These are phyloP conservation scores for Trichonephila inaurata DNA, from an alignment of 1,140 invertebrate genomes.

Conservation along the genomic window DNA sequence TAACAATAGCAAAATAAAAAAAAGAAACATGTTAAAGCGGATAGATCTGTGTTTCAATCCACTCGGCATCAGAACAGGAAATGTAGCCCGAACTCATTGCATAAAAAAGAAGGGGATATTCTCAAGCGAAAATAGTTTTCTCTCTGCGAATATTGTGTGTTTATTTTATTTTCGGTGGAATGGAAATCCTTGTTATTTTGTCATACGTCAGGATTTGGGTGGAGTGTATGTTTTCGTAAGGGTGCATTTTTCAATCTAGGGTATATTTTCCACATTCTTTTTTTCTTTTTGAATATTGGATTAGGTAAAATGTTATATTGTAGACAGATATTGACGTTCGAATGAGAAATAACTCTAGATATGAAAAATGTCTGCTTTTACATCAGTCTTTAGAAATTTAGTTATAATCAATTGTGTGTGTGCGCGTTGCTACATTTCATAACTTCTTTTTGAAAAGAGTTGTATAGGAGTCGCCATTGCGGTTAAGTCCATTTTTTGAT, in stretches of 20 bases:
- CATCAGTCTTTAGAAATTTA: too few species aligned
- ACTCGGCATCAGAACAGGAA: neutral
- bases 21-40: neutral
- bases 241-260: neutral
- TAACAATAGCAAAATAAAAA: neutral
- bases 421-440: too few species aligned
- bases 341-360: neutral
- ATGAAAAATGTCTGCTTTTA: too few species aligned
- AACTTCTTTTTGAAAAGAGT: too few species aligned
- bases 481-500: too few species aligned
- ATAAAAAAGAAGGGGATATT: neutral
- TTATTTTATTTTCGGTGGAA: neutral
- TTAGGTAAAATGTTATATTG: neutral
- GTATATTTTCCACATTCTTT: neutral
- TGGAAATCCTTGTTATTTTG: neutral
- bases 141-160: neutral
- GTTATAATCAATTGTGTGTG: too few species aligned
- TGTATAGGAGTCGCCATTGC: too few species aligned
- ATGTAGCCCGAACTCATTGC: neutral
- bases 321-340: neutral
- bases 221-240: neutral
- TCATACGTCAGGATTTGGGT: neutral
- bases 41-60: neutral
- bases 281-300: neutral
- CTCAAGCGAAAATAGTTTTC: neutral